Base-by-base conservation (phyloP, 2,113 vertebrate genomes). In the Apodemus speciosus region DNA sequence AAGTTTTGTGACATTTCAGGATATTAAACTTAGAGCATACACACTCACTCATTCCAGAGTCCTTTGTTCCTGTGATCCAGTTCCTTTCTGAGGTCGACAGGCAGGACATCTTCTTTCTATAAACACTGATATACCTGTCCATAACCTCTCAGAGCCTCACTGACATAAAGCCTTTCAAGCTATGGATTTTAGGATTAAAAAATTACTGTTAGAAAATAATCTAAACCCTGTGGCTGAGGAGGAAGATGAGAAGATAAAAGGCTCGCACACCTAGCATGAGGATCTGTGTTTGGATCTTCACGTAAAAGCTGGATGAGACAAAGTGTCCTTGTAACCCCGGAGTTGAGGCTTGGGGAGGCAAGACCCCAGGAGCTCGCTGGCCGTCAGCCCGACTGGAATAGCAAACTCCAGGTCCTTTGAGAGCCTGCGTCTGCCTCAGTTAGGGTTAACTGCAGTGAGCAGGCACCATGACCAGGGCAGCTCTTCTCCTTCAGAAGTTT, bases 131-230 rank as follows among this genome's bases (percentile, higher is more conserved):
- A 11, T 4, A 68, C n/a, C 46, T 68, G 4, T 91, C 38, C 73
- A 0, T 85, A 32, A 56, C 49, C 43, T 92, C 56, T 81, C 10
- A 73, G 77, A 73, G 72, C 69, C 69, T 93, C 32, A 49, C 51
- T 83, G 62, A 81, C 53, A 43, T 71, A 53, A 90, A 80, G 30
- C 71, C 25, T 84, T 75, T 85, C 80, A 60, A 66, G 56, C 46
- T 94, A 0, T 87, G 40, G 43, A 43, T 89, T 20, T 69, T 58
- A 81, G 60, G 81, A 72, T 83, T 69, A 84, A 66, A 91, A 66
- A 66, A 14, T 95, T 43, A 75, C 30, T 79, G 66, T 30, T 91
- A 87, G 81, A 71, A 90, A 91, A 51, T 35, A 85, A 30, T 43
- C 14, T 85, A 38, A 46, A 84, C 21, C 21, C 32, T 62, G 56